A percentile compares a stretch with the other conserved stretches of the same genome.
phyloP scores from a whole-genome alignment of 2,797 vertebrate genomes.

The Enoplosus armatus region DNA sequence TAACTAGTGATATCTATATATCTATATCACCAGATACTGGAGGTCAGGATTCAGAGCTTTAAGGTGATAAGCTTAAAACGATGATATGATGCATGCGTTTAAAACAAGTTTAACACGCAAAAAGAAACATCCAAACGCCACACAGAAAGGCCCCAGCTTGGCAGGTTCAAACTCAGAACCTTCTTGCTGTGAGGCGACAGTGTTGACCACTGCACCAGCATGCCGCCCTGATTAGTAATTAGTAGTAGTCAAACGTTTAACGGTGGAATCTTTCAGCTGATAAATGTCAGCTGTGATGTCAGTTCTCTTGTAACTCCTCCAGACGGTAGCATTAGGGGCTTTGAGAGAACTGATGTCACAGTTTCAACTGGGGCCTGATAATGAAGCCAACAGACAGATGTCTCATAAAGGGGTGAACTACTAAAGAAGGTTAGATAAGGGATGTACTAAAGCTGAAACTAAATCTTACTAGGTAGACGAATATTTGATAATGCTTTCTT shows the following conservation, averaged over 20 bases:
- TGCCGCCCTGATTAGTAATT: not conserved
- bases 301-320: too few species aligned
- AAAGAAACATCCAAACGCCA: not conserved
- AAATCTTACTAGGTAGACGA: too few species aligned
- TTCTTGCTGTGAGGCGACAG: not conserved
- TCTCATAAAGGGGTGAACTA: constrained; percentile 20
- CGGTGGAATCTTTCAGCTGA: not conserved
- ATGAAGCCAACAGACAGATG: rapidly evolving
- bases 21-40: too few species aligned
- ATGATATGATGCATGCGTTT: not conserved
- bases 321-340: too few species aligned
- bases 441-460: not conserved
- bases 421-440: not conserved
- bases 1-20: not conserved
- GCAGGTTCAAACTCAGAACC: not conserved
- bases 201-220: not conserved
- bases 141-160: not conserved
- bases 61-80: not conserved
- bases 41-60: not conserved
- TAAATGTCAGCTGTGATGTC: too few species aligned
- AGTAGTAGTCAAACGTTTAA: not conserved
- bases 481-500: too few species aligned
- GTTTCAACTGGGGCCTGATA: not conserved
- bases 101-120: not conserved
- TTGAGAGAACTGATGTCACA: not conserved